Percentiles rank a stretch among this genome's conserved stretches.
Conservation (phyloP, 2,113 vertebrate species). For the Caranx ignobilis region DNA sequence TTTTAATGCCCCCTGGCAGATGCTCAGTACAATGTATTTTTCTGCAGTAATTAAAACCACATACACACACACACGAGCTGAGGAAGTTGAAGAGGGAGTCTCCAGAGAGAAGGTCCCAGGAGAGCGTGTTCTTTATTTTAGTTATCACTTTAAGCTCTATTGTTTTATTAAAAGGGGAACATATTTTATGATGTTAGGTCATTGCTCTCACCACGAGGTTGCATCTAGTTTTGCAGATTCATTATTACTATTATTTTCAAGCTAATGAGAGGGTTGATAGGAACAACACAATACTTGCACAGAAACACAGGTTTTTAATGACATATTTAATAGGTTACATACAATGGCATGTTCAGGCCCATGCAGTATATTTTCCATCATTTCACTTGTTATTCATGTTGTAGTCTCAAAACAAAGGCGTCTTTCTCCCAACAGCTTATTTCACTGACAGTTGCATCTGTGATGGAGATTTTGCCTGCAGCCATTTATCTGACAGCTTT, state of each 20-base stretch:
- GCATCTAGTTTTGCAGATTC: background rate
- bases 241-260: background rate
- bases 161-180: conserved; percentile 21
- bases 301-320: background rate
- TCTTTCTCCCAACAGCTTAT: background rate
- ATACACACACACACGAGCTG: background rate
- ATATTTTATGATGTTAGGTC: background rate
- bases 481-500: background rate
- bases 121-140: conserved; percentile 35
- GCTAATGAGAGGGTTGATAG: background rate
- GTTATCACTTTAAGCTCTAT: conserved; percentile 8
- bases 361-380: background rate
- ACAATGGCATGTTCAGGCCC: background rate
- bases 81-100: background rate
- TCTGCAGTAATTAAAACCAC: conserved; percentile 36
- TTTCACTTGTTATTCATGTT: background rate
- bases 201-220: conserved; percentile 3
- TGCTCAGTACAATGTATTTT: conserved; percentile 9
- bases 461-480: background rate
- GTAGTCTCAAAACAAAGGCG: conserved; percentile 1
- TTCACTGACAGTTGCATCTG: conserved; percentile 1
- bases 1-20: conserved; percentile 18
- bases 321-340: background rate
- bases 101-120: conserved; percentile 24
- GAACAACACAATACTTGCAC: background rate